Percentiles rank a stretch among this genome's conserved stretches.
These are phyloP conservation scores for Parasteatoda lunata DNA, from an alignment of 2,888 invertebrate genomes.

Conservation along the genomic window DNA sequence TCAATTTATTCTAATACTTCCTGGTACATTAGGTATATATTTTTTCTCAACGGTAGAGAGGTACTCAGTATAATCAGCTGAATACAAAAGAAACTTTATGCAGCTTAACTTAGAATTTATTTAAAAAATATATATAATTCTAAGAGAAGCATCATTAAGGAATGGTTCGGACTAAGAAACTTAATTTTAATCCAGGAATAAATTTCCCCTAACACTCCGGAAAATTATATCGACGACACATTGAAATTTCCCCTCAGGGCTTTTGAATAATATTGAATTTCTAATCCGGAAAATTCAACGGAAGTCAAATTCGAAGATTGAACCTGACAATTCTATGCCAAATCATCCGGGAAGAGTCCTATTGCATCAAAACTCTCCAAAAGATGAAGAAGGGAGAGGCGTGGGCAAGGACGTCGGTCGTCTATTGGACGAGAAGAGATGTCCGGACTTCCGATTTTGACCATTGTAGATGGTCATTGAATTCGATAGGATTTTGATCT, in stretches of 20 bases:
- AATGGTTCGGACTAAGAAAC: background rate
- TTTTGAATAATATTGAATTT: conserved; percentile 1
- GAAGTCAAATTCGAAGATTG: conserved; percentile 2
- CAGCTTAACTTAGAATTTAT: too few species aligned
- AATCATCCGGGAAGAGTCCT: background rate
- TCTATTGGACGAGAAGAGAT: background rate
- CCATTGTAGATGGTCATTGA: background rate
- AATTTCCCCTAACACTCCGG: background rate
- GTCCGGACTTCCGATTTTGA: background rate
- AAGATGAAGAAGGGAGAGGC: background rate
- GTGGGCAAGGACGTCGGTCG: background rate
- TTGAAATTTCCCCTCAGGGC: background rate
- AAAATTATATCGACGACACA: conserved; percentile 1
- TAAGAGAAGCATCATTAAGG: too few species aligned
- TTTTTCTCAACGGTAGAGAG: too few species aligned
- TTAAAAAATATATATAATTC: too few species aligned
- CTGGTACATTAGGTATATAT: too few species aligned
- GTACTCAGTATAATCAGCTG: too few species aligned
- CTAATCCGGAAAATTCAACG: background rate
- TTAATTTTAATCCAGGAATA: background rate
- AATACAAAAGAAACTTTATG: too few species aligned
- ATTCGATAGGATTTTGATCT: background rate
- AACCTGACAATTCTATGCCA: background rate
- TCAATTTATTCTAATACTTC: too few species aligned
- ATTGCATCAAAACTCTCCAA: background rate